phyloP scores from a whole-genome alignment of 2,113 vertebrate genomes.

The Caranx ignobilis region DNA sequence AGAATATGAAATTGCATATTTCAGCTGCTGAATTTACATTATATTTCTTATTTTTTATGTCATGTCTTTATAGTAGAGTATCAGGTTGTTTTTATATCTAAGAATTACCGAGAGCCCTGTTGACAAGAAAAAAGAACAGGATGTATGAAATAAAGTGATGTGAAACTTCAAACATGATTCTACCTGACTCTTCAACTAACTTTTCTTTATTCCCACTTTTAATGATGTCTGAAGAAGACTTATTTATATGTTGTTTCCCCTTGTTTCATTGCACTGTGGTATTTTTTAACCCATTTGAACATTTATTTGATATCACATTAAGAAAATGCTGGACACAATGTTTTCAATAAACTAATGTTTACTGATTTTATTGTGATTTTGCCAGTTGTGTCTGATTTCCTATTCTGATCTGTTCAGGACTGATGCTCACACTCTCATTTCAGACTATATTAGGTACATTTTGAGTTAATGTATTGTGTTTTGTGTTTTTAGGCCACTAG shows the following conservation, averaged over 20 bases:
- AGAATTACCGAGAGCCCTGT: conserved; percentile 17
- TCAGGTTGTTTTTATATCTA: conserved; percentile 62
- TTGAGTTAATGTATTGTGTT: too few relatives aligned
- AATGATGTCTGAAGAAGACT: conserved; percentile 30
- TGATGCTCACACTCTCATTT: too few relatives aligned
- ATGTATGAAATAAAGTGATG: conserved; percentile 54
- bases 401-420: not conserved
- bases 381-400: not conserved
- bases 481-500: too few relatives aligned
- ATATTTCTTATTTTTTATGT: conserved; percentile 52
- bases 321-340: conserved; percentile 76
- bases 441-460: too few relatives aligned
- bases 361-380: conserved; percentile 59
- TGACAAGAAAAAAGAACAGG: conserved; percentile 16
- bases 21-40: conserved; percentile 62
- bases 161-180: conserved; percentile 42
- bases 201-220: conserved; percentile 28
- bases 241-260: conserved; percentile 20
- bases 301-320: conserved; percentile 72
- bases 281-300: conserved; percentile 54
- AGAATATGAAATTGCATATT: conserved; percentile 51
- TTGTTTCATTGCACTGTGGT: conserved; percentile 35
- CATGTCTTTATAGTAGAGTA: conserved; percentile 47
- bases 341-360: conserved; percentile 84
- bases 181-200: conserved; percentile 40